phyloP scores from a whole-genome alignment of 2,888 invertebrate genomes.

The Limnephilus auricula region DNA sequence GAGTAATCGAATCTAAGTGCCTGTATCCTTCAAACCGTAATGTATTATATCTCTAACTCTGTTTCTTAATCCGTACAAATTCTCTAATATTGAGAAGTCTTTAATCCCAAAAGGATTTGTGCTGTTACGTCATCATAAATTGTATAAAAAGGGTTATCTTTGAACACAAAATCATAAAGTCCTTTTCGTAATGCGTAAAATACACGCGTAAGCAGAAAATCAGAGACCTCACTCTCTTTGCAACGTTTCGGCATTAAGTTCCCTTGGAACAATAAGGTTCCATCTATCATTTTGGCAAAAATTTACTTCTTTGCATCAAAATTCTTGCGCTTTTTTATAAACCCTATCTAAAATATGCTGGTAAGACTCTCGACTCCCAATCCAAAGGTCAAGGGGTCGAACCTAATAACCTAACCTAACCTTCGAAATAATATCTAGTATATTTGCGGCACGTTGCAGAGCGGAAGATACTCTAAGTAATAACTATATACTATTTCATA shows the following conservation, averaged over 20 bases:
- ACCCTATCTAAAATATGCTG: too few species aligned
- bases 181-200: neutral
- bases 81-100: neutral
- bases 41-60: neutral
- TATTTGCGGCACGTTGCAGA: too few species aligned
- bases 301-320: too few species aligned
- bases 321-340: too few species aligned
- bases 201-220: neutral
- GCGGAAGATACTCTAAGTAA: too few species aligned
- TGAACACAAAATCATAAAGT: neutral
- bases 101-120: neutral
- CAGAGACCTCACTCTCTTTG: neutral
- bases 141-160: neutral
- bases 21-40: neutral
- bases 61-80: neutral
- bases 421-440: too few species aligned
- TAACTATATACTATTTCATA: too few species aligned
- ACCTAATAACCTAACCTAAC: too few species aligned
- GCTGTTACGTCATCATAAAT: neutral
- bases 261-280: too few species aligned
- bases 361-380: too few species aligned
- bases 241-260: neutral
- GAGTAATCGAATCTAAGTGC: neutral
- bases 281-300: too few species aligned
- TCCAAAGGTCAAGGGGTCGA: too few species aligned